phyloP scores from a whole-genome alignment of 2,797 vertebrate genomes.

The Sebastes steindachneri region DNA sequence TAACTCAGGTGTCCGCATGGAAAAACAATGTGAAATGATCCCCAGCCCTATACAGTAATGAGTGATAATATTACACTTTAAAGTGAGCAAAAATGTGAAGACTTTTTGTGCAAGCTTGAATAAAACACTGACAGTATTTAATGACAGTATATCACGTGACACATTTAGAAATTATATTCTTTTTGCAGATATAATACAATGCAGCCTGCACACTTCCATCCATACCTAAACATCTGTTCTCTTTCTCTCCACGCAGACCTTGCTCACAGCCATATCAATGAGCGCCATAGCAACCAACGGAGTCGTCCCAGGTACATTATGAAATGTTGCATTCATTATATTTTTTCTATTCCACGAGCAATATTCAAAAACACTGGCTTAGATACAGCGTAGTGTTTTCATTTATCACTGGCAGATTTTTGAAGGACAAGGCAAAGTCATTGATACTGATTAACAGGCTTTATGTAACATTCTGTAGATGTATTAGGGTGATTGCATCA shows the following conservation, averaged over 20 bases:
- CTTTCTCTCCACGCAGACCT: slow-evolving; percentile 83
- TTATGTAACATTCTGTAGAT: not conserved
- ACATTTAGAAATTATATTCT: not conserved
- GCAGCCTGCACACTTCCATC: not conserved
- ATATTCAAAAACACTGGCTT: not conserved
- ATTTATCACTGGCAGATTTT: not conserved
- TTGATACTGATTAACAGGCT: not conserved
- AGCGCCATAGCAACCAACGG: slow-evolving; percentile 98
- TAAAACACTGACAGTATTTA: not conserved
- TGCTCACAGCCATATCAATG: slow-evolving; percentile 98
- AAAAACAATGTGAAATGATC: not conserved
- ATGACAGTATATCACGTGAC: not conserved
- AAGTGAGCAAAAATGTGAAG: not conserved
- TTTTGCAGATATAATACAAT: not conserved
- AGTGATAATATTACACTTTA: not conserved
- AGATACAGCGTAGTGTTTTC: not conserved
- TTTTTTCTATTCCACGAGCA: not conserved
- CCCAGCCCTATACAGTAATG: not conserved
- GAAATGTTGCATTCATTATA: not conserved
- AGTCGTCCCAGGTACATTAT: slow-evolving; percentile 91
- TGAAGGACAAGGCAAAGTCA: not conserved
- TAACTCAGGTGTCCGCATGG: not conserved
- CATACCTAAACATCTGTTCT: not conserved
- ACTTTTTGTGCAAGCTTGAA: not conserved
- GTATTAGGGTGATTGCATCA: not conserved